Evolutionary conservation across 2,888 invertebrate species (phyloP).

Genomic region (Caenorhabditis sulstoni): DNA sequence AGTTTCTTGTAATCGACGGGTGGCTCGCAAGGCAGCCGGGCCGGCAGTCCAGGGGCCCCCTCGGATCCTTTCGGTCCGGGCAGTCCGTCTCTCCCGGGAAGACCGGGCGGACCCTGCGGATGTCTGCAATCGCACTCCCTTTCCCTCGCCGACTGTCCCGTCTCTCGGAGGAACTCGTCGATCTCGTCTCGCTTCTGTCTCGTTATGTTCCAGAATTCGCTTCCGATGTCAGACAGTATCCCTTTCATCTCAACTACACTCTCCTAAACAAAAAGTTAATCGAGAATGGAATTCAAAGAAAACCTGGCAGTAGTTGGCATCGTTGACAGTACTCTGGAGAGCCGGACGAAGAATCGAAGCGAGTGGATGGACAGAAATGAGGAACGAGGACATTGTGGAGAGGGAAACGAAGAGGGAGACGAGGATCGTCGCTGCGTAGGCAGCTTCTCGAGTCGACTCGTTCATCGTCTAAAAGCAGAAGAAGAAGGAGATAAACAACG

Average conservation of each 20-base stretch:
- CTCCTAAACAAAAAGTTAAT: slow-evolving; percentile 48
- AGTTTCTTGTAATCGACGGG: slow-evolving; percentile 72
- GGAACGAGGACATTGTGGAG: slow-evolving; percentile 44
- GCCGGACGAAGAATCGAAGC: slow-evolving; percentile 46
- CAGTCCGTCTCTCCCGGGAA: slow-evolving; percentile 74
- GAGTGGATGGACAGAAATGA: slow-evolving; percentile 42
- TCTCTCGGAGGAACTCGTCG: slow-evolving; percentile 55
- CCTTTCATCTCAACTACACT: slow-evolving; percentile 44
- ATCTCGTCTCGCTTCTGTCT: slow-evolving; percentile 56
- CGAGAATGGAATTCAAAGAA: neutral
- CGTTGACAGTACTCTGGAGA: slow-evolving; percentile 27
- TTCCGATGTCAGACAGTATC: slow-evolving; percentile 31
- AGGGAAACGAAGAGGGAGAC: slow-evolving; percentile 41
- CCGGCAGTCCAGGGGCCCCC: slow-evolving; percentile 73
- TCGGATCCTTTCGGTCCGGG: slow-evolving; percentile 66
- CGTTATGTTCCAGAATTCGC: slow-evolving; percentile 40
- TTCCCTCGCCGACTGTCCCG: slow-evolving; percentile 44
- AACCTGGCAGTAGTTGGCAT: slow-evolving; percentile 57
- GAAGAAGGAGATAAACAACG: slow-evolving; percentile 7
- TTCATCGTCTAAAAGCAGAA: slow-evolving; percentile 14
- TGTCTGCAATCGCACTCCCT: slow-evolving; percentile 68
- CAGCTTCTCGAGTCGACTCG: slow-evolving; percentile 48
- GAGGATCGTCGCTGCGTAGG: slow-evolving; percentile 51
- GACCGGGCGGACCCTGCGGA: slow-evolving; percentile 73
- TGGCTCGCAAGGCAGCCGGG: slow-evolving; percentile 78